phyloP scores from a whole-genome alignment of 2,888 invertebrate species.

The Odontocolon sp. region DNA sequence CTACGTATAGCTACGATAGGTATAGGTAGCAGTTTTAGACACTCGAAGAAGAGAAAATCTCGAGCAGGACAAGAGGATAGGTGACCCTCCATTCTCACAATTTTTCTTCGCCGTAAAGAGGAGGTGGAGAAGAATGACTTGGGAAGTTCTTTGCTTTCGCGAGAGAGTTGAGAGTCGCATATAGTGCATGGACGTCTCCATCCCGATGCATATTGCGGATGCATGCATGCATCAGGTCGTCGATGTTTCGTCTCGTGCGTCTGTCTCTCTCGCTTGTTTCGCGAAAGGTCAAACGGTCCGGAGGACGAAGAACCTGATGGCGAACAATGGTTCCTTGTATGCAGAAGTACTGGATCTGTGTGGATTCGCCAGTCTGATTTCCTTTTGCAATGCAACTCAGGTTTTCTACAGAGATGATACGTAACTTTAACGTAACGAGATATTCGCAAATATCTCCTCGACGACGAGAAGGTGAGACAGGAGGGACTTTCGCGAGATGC shows the following conservation, averaged over 20 bases:
- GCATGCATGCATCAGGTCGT: constrained; percentile 28
- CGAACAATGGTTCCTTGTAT: constrained; percentile 54
- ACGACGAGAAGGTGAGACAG: constrained; percentile 1
- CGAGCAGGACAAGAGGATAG: constrained; percentile 2
- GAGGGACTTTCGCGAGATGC: constrained; percentile 51
- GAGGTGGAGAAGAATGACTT: constrained; percentile 22
- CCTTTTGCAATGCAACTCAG: constrained; percentile 25
- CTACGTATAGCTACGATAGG: no score
- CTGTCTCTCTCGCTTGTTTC: background rate
- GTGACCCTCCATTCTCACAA: constrained; percentile 15
- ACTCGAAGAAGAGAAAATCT: constrained; percentile 3
- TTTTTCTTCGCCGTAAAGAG: constrained; percentile 27
- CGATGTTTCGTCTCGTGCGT: constrained; percentile 35
- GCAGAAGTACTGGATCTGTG: constrained; percentile 1
- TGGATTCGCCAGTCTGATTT: constrained; percentile 42
- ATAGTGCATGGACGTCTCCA: constrained; percentile 39
- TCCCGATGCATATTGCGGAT: constrained; percentile 35
- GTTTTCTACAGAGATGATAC: constrained; percentile 28
- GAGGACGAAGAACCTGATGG: constrained; percentile 45
- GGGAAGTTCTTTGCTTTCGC: constrained; percentile 14
- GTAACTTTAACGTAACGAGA: constrained; percentile 49
- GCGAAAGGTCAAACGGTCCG: constrained; percentile 52
- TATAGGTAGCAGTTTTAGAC: background rate
- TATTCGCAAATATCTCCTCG: constrained; percentile 24
- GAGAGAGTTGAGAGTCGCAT: constrained; percentile 24